Percentiles rank a stretch among this genome's conserved stretches.
phyloP scores from a whole-genome alignment of 2,113 vertebrate genomes.

The Motacilla alba region DNA sequence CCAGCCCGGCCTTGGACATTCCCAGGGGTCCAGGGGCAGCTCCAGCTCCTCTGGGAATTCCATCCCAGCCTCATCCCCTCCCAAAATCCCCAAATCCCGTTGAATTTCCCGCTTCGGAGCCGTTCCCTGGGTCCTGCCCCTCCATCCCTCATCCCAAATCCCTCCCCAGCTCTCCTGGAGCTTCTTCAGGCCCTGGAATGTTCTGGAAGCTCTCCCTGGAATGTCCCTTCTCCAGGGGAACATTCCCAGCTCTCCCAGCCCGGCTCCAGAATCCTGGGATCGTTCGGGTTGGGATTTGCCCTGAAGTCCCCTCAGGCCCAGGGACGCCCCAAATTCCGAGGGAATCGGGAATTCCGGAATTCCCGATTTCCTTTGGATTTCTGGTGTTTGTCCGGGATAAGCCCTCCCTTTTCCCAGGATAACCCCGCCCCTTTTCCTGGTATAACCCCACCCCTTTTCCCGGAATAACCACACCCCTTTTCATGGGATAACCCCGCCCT shows the following conservation, averaged over 20 bases:
- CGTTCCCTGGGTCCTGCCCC: background rate
- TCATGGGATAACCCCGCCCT: too few species aligned
- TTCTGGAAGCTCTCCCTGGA: background rate
- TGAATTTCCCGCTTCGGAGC: background rate
- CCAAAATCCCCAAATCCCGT: background rate
- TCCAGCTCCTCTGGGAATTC: background rate
- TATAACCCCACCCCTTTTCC: too few species aligned
- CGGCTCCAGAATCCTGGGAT: background rate
- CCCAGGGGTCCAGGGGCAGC: background rate
- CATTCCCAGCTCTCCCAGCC: background rate
- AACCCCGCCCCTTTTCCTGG: too few species aligned
- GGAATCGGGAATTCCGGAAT: too few species aligned
- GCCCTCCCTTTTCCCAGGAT: too few species aligned
- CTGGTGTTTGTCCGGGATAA: rapidly evolving
- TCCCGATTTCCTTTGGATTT: background rate
- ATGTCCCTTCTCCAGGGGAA: background rate
- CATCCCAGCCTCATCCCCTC: background rate
- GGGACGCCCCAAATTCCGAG: background rate
- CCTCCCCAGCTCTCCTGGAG: background rate
- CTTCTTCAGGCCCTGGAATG: background rate
- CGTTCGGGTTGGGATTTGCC: background rate
- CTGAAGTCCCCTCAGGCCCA: background rate
- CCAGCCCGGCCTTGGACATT: background rate
- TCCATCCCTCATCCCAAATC: too few species aligned
- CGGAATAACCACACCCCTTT: too few species aligned